Conservation (phyloP, 2,797 vertebrate species). For the Gymnodraco acuticeps region DNA sequence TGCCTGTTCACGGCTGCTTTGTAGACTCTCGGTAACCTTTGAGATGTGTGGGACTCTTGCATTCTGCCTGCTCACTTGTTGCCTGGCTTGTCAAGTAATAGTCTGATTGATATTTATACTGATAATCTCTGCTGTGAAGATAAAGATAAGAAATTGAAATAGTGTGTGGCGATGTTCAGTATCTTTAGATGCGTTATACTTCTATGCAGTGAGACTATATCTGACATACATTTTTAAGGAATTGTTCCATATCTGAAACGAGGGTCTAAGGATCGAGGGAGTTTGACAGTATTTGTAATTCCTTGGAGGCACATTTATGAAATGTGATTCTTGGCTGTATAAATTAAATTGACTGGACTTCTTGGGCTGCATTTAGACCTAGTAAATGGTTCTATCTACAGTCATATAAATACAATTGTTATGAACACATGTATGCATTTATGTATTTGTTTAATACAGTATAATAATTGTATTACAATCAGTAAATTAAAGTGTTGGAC, state of each 20-base stretch:
- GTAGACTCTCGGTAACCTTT: conserved; percentile 32
- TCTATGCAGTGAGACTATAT: background rate
- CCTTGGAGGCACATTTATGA: background rate
- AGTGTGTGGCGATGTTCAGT: background rate
- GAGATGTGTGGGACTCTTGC: conserved; percentile 28
- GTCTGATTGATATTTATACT: conserved; percentile 11
- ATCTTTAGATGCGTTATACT: background rate
- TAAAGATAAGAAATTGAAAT: no score
- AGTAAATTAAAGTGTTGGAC: background rate
- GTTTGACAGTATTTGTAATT: background rate
- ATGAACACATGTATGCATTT: background rate
- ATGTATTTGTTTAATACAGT: background rate
- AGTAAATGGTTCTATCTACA: background rate
- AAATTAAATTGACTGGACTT: background rate
- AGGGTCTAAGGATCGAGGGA: background rate
- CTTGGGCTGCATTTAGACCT: background rate
- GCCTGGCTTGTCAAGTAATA: background rate
- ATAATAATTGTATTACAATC: background rate
- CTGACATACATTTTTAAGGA: background rate
- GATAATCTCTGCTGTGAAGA: conserved; percentile 6
- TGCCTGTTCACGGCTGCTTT: conserved; percentile 31
- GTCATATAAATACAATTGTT: background rate
- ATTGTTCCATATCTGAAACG: background rate
- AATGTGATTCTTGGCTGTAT: background rate
- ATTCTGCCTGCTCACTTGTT: conserved; percentile 22